Conservation (phyloP, 2,797 vertebrate species). For the Luscinia megarhynchos region DNA sequence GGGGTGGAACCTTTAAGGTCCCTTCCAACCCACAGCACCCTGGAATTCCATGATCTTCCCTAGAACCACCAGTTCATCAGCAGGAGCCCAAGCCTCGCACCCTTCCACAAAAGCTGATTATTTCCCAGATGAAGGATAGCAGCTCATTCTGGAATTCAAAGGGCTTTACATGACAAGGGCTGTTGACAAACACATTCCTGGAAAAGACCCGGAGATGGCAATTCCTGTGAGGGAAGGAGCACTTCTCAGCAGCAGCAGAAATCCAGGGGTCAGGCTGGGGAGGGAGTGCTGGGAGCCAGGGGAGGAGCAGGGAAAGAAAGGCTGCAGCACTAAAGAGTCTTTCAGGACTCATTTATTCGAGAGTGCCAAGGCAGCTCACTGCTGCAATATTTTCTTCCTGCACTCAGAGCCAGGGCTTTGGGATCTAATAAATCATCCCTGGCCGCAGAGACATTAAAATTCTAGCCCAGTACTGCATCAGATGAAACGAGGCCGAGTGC, state of each 20-base stretch:
- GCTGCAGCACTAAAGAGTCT: slow-evolving; percentile 33
- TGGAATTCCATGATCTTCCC: neutral
- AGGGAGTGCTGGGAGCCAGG: fast-evolving
- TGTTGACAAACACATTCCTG: neutral
- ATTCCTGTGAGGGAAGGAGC: neutral
- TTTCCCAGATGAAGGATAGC: neutral
- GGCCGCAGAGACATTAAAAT: slow-evolving; percentile 74
- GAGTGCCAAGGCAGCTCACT: slow-evolving; percentile 60
- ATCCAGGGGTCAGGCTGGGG: neutral
- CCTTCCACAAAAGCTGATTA: neutral
- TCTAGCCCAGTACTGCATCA: slow-evolving; percentile 59
- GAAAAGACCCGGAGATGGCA: neutral
- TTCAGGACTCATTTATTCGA: slow-evolving; percentile 65
- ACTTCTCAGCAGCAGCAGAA: neutral
- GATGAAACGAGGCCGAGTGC: slow-evolving; percentile 61
- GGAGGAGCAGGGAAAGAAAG: neutral
- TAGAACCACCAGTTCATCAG: neutral
- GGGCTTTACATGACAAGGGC: neutral
- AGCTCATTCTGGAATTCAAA: neutral
- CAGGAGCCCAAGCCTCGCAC: neutral
- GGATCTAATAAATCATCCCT: slow-evolving; percentile 73
- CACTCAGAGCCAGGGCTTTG: slow-evolving; percentile 56
- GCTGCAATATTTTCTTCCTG: slow-evolving; percentile 71
- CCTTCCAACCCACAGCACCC: neutral
- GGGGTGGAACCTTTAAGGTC: too few species aligned